Conservation (phyloP, 1,140 invertebrate species). For the Ridgeia piscesae region DNA sequence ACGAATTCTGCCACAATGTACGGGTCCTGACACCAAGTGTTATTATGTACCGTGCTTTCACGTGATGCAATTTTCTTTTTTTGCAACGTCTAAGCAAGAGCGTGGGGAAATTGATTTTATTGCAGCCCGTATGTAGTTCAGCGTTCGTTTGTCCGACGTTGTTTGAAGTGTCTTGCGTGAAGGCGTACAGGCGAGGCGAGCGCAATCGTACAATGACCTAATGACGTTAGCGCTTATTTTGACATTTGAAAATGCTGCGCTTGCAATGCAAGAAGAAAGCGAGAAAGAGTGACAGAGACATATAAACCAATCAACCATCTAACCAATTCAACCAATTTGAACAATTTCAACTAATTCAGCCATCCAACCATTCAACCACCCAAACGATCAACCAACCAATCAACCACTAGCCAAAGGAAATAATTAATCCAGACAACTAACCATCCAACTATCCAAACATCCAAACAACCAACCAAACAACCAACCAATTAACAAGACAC, state of each 20-base stretch:
- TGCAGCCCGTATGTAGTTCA: neutral
- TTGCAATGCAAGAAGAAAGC: neutral
- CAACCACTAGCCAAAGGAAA: neutral
- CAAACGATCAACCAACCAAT: neutral
- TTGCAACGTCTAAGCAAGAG: neutral
- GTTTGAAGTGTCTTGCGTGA: neutral
- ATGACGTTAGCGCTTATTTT: too few relatives aligned
- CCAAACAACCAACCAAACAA: neutral
- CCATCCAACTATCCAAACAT: neutral
- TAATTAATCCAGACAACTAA: neutral
- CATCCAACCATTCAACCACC: neutral
- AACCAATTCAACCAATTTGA: neutral
- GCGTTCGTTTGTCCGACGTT: neutral
- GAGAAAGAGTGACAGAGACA: neutral
- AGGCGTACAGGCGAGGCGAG: neutral
- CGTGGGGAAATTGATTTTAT: neutral
- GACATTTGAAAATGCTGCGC: too few relatives aligned
- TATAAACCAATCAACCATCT: neutral
- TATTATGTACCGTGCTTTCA: neutral
- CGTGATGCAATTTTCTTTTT: neutral
- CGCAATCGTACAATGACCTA: too few relatives aligned
- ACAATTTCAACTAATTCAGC: too few relatives aligned
- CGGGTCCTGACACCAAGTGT: neutral
- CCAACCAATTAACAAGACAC: neutral
- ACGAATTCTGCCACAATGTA: neutral